Conservation (phyloP, 2,888 invertebrate genomes). For the Octodonta nipae region DNA sequence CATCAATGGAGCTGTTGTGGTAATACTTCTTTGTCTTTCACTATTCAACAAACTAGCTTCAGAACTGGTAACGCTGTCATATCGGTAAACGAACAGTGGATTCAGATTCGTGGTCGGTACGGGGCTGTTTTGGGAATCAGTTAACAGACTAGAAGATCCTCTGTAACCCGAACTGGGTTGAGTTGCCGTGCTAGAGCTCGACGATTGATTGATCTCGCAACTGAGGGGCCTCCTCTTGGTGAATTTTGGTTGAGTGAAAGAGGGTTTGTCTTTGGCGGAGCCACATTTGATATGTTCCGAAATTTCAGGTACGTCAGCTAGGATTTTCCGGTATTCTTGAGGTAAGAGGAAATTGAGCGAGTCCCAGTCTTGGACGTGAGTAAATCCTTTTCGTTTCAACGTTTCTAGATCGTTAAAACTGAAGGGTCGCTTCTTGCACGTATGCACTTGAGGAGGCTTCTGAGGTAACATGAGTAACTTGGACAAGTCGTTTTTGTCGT, state of each 20-base stretch:
- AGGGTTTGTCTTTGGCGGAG: slow-evolving; percentile 40
- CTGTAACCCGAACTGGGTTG: slow-evolving; percentile 78
- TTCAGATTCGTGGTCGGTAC: slow-evolving; percentile 47
- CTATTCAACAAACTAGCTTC: slow-evolving; percentile 54
- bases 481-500: slow-evolving; percentile 35
- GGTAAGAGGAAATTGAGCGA: slow-evolving; percentile 80
- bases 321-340: slow-evolving; percentile 62
- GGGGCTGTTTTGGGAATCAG: slow-evolving; percentile 60
- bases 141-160: slow-evolving; percentile 72
- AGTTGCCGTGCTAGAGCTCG: slow-evolving; percentile 58
- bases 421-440: slow-evolving; percentile 48
- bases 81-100: slow-evolving; percentile 69
- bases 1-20: slow-evolving; percentile 44
- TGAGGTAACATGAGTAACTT: slow-evolving; percentile 66
- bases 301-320: slow-evolving; percentile 69
- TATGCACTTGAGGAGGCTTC: slow-evolving; percentile 35
- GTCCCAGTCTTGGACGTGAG: slow-evolving; percentile 86
- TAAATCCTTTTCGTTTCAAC: slow-evolving; percentile 64
- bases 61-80: slow-evolving; percentile 62
- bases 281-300: slow-evolving; percentile 48
- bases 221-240: slow-evolving; percentile 44
- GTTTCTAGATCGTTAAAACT: slow-evolving; percentile 73
- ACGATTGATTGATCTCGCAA: slow-evolving; percentile 48
- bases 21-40: slow-evolving; percentile 37
- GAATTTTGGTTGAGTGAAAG: slow-evolving; percentile 43